Percentiles rank a stretch among this genome's conserved stretches.
phyloP scores from a whole-genome alignment of 2,888 invertebrate genomes.

The Branchellion lobata region DNA sequence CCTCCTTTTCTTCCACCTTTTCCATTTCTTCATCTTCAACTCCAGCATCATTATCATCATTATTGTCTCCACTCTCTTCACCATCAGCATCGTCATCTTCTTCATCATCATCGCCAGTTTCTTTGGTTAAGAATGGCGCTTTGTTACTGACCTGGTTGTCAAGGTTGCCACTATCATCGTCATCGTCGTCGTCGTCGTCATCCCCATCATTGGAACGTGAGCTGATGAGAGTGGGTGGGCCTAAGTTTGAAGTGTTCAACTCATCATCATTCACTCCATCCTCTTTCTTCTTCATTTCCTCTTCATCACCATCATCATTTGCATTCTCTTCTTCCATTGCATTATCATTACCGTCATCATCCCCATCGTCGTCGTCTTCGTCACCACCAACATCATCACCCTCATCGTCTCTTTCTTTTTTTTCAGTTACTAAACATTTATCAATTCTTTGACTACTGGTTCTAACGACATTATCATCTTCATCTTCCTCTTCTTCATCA shows the following conservation, averaged over 20 bases:
- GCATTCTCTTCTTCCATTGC: background rate
- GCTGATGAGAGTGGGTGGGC: constrained; percentile 8
- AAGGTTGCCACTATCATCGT: background rate
- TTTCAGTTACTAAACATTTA: background rate
- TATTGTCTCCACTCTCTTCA: background rate
- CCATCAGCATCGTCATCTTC: background rate
- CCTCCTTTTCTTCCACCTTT: background rate
- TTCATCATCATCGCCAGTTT: constrained; percentile 29
- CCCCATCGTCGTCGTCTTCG: background rate
- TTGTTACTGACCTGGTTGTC: background rate
- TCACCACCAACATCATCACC: background rate
- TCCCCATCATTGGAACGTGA: constrained; percentile 1
- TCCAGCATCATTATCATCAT: background rate
- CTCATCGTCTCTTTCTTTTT: background rate
- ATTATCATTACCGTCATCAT: background rate
- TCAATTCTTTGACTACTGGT: background rate
- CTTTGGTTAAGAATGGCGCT: constrained; percentile 23
- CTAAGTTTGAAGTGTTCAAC: constrained; percentile 2
- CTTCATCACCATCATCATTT: background rate
- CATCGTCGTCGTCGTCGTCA: background rate
- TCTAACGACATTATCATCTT: background rate
- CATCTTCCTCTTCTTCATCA: constrained; percentile 6
- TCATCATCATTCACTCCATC: constrained; percentile 7
- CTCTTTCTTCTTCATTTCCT: background rate
- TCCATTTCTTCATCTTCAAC: background rate